phyloP scores from a whole-genome alignment of 2,888 invertebrate species.

The Timema podura region DNA sequence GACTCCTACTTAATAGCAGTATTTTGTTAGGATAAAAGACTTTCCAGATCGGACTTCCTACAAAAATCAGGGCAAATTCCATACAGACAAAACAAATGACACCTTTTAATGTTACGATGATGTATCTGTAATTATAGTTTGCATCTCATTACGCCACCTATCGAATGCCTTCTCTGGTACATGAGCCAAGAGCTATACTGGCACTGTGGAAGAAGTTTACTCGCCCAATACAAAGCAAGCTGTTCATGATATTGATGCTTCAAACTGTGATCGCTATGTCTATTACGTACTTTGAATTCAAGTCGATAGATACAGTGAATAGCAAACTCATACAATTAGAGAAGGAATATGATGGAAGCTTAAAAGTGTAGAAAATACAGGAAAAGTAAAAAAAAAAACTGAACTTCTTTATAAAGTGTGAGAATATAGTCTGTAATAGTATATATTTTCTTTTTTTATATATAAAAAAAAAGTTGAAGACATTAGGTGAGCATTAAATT shows the following conservation, averaged over 20 bases:
- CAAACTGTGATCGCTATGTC: neutral
- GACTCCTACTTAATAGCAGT: too few relatives aligned
- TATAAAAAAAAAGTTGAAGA: too few relatives aligned
- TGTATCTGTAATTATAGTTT: neutral
- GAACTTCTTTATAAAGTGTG: too few relatives aligned
- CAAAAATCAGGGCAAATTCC: too few relatives aligned
- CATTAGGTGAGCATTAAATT: too few relatives aligned
- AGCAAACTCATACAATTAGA: neutral
- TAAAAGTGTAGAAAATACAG: neutral
- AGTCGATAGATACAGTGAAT: neutral
- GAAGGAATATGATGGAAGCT: neutral
- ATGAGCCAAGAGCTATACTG: neutral
- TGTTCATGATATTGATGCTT: neutral
- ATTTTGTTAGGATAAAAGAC: too few relatives aligned
- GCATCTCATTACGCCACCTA: conserved; percentile 7
- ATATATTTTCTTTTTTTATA: too few relatives aligned
- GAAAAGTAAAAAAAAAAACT: neutral
- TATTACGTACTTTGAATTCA: neutral
- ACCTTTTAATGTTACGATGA: neutral
- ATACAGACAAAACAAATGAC: too few relatives aligned
- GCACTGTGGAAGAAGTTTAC: neutral
- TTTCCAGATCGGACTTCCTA: too few relatives aligned
- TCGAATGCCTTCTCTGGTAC: neutral
- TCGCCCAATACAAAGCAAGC: neutral
- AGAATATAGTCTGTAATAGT: too few relatives aligned